Percentiles rank a stretch among this genome's conserved stretches.
These are phyloP conservation scores for Suillia variegata DNA, from an alignment of 2,888 invertebrate genomes.

Conservation along the genomic window DNA sequence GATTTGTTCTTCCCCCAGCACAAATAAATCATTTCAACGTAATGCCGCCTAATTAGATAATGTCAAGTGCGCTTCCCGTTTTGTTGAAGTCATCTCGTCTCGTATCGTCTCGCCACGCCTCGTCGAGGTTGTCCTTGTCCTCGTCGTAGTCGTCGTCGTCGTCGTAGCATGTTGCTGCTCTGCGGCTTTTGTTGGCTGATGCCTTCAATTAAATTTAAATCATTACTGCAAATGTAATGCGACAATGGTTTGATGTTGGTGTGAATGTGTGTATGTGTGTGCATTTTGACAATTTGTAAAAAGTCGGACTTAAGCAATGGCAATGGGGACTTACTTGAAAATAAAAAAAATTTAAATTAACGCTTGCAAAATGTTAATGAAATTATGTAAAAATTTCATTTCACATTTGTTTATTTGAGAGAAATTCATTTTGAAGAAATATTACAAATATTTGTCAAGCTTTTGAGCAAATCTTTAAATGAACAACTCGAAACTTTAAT, in stretches of 20 bases:
- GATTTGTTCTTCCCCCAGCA: background rate
- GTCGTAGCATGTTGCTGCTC: background rate
- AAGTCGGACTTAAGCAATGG: background rate
- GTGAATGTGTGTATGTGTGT: slow-evolving; percentile 2
- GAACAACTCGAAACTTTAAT: too few species aligned
- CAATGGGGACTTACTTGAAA: background rate
- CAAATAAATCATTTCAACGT: slow-evolving; percentile 32
- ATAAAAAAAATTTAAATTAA: background rate
- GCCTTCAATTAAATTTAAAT: slow-evolving; percentile 55
- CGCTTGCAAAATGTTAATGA: background rate
- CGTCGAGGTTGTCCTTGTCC: background rate
- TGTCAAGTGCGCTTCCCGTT: slow-evolving; percentile 31
- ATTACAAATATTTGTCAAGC: too few species aligned
- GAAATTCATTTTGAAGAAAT: too few species aligned
- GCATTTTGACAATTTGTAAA: background rate
- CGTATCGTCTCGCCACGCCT: background rate
- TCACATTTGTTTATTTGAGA: too few species aligned
- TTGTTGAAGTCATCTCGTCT: background rate
- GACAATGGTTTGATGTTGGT: background rate
- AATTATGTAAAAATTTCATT: too few species aligned
- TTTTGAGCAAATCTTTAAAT: too few species aligned
- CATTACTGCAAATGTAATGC: slow-evolving; percentile 40
- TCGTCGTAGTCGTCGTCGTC: too few species aligned
- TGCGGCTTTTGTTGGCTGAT: slow-evolving; percentile 25
- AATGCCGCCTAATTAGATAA: slow-evolving; percentile 40